These are phyloP conservation scores for Sebastes variabilis DNA, from an alignment of 2,797 vertebrate genomes.

Conservation along the genomic window DNA sequence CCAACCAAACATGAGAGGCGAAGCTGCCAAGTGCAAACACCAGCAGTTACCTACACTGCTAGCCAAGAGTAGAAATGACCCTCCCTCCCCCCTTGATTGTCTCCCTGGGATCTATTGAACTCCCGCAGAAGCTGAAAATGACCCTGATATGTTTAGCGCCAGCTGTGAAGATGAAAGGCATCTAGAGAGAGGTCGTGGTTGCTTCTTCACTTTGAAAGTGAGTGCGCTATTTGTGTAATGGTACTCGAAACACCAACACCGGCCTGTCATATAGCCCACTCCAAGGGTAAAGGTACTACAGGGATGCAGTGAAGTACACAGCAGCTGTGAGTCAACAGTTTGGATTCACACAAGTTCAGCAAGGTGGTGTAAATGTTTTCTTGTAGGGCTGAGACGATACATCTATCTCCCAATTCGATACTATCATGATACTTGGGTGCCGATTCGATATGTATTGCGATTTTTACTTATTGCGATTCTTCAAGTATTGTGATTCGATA, in stretches of 20 bases:
- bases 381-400: background rate
- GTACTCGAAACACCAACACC: constrained; percentile 45
- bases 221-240: constrained; percentile 59
- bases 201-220: constrained; percentile 46
- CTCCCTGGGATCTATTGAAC: constrained; percentile 63
- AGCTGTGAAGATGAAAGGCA: constrained; percentile 67
- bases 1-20: constrained; percentile 38
- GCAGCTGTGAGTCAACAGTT: background rate
- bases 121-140: constrained; percentile 61
- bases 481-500: too few species aligned
- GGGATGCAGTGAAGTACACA: background rate
- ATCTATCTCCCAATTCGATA: too few species aligned
- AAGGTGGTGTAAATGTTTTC: background rate
- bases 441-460: too few species aligned
- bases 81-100: constrained; percentile 11
- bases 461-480: too few species aligned
- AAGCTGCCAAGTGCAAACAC: constrained; percentile 46
- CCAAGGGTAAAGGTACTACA: constrained; percentile 21
- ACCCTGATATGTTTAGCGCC: constrained; percentile 57
- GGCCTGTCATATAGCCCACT: constrained; percentile 21
- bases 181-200: constrained; percentile 49
- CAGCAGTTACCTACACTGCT: constrained; percentile 30
- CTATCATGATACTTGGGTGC: too few species aligned
- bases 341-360: background rate
- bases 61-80: constrained; percentile 40